Evolutionary conservation across 1,140 invertebrate genomes (phyloP), one percentile per base, ranked within the genome.

Genomic region (Protaetia brevitarsis): DNA sequence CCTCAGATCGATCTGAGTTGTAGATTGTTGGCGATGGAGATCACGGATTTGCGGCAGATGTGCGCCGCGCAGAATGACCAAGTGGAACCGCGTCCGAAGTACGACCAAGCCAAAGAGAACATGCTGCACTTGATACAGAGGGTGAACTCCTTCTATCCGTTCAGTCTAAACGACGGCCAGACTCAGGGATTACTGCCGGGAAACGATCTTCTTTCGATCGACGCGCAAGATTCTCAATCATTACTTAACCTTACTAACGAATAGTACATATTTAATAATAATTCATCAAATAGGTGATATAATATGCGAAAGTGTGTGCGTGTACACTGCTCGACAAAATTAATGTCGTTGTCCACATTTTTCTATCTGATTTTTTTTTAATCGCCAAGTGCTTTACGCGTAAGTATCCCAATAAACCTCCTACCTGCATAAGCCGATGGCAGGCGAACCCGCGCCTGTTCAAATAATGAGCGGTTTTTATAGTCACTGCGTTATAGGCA

Each of bases 1-100:
- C 87, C 87, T 27, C 87, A 89, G 66, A 79, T 87, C 7, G 89
- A 90, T 74, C 76, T 88, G 13, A 83, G 79, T 58, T 78, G 82
- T 60, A 79, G 85, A 51, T 72, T 85, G 26, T 67, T 87, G 21
- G 78, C 84, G 3, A 83, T 83, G 34, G 83, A 86, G 31, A 82
- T 87, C n/a, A 79, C 81, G 28, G 82, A 82, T 66, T 67, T 85
- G 65, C 80, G 80, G 73, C 77, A 78, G 27, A 76, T 72, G 21
- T 19, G 80, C 10, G 72, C 77, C 8, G 68, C 69, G 3, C n/a
- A n/a, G n/a, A 74, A 75, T 21, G 77, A 73, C 30, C 57, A 69
- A 1, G 73, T 63, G 72, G 71, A 27, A 69, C 65, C 63, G 31
- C 72, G 7, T 66, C 65, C 65, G 69, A 51, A 51, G 41, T 23